Evolutionary conservation across 2,888 invertebrate genomes (phyloP), one percentile per base, ranked within the genome.

Genomic region (Caenorhabditis sp.): DNA sequence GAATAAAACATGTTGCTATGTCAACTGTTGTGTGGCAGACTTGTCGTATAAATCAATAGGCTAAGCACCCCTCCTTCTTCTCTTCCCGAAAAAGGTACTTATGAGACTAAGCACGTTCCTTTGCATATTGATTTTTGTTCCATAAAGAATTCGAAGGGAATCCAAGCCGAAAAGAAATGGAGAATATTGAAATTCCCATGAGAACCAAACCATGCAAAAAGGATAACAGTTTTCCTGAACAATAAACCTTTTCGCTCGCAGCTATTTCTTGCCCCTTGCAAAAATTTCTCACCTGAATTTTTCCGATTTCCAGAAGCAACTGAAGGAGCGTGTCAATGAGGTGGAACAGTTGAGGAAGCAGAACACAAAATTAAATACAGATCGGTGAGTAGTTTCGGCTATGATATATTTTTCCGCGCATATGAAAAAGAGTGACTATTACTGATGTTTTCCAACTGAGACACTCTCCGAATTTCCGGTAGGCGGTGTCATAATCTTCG

Each of bases 311-410:
- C 84, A 90, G 90, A 88, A 86, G 76, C 85, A 87, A 56, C 80
- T 90, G 56, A 87, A 89, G 72, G 89, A 89, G 31, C 82, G 86
- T 47, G 75, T 86, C 41, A 84, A 85, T 59, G 90, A 90, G 58
- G 82, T 88, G 54, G 88, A 89, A 22, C 68, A 84, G 26, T 80
- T 89, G 16, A 86, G 86, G 66, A 89, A 84, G 76, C 83, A 85
- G 66, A 54, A 88, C 38, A 77, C 58, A 44, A 80, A 80, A 64
- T 35, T 64, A 26, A 75, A 80, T 26, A 76, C 74, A 44, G 84
- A 84, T 22, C 28, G 72, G 82, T 82, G 51, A 77, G 73, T 59
- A 24, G 5, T 38, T 63, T 35, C 16, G 19, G 19, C 14, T 61
- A 41, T 35, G 47, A 51, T 38, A 22, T n/a, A 16, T 24, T 22